A percentile compares a stretch with the other conserved stretches of the same genome.
Conservation (phyloP, 2,797 vertebrate species). For the Argyrosomus regius region DNA sequence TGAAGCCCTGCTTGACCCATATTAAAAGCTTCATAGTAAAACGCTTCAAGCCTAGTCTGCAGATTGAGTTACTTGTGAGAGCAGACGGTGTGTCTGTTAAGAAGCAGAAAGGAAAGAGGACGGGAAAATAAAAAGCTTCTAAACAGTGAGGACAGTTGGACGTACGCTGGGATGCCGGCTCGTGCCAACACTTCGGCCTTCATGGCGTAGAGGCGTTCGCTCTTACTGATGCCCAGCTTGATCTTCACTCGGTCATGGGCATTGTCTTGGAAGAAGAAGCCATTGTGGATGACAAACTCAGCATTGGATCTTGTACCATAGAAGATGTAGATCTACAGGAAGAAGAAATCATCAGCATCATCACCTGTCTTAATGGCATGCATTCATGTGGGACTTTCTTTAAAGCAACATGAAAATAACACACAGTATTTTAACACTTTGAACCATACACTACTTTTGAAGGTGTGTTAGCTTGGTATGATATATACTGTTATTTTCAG, state of each 20-base stretch:
- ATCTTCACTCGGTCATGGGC: conserved; percentile 98
- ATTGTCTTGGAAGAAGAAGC: conserved; percentile 99
- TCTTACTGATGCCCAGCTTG: conserved; percentile 99
- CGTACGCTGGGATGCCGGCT: conserved; percentile 97
- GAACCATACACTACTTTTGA: background rate
- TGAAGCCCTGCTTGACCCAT: conserved; percentile 44
- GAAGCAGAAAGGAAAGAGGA: background rate
- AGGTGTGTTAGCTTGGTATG: too few relatives aligned
- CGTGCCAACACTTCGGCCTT: conserved; percentile 98
- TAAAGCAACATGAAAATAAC: background rate
- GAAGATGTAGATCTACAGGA: conserved; percentile 97
- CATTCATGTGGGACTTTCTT: background rate
- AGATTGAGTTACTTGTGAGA: background rate
- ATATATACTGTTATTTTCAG: background rate
- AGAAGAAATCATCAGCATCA: conserved; percentile 24
- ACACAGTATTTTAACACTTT: background rate
- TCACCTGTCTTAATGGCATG: background rate
- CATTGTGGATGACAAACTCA: conserved; percentile 99
- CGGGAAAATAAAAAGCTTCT: background rate
- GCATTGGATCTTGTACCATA: conserved; percentile 98
- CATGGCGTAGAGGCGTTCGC: conserved; percentile 98
- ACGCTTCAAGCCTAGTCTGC: background rate
- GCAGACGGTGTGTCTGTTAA: background rate
- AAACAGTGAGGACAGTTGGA: conserved; percentile 37
- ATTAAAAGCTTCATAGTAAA: conserved; percentile 32